phyloP scores from a whole-genome alignment of 1,140 invertebrate species.

The Polypedilum pembai region DNA sequence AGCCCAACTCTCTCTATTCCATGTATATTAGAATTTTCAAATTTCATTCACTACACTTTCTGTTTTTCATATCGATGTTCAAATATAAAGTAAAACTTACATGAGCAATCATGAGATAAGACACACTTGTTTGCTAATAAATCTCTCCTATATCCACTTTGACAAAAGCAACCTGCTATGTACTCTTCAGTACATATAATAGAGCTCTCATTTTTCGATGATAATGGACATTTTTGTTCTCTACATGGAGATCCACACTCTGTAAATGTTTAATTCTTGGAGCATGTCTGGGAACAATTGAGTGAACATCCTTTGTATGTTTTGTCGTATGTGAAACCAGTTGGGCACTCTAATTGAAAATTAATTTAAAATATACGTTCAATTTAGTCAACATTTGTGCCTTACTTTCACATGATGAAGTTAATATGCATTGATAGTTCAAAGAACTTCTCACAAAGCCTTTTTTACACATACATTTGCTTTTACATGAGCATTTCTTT shows the following conservation, averaged over 20 bases:
- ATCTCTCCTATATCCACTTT: background rate
- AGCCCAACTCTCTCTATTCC: too few relatives aligned
- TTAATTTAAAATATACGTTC: background rate
- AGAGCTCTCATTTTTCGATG: background rate
- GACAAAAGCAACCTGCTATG: background rate
- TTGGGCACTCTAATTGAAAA: background rate
- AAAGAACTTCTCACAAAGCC: conserved; percentile 1
- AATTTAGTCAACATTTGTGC: background rate
- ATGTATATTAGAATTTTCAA: background rate
- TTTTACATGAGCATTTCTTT: background rate
- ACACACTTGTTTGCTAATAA: background rate
- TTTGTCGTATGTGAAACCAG: background rate
- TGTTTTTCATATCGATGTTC: too few relatives aligned
- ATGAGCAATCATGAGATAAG: background rate
- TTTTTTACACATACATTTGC: background rate
- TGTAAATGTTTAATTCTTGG: background rate
- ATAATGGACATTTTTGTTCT: background rate
- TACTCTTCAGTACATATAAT: background rate
- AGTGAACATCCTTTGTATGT: background rate
- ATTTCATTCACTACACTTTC: too few relatives aligned
- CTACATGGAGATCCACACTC: background rate
- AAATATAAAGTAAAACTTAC: background rate
- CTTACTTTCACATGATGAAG: background rate
- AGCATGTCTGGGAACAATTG: background rate
- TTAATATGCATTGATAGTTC: background rate